Conservation (phyloP, 2,888 invertebrate species). For the Trichacis sp. region DNA sequence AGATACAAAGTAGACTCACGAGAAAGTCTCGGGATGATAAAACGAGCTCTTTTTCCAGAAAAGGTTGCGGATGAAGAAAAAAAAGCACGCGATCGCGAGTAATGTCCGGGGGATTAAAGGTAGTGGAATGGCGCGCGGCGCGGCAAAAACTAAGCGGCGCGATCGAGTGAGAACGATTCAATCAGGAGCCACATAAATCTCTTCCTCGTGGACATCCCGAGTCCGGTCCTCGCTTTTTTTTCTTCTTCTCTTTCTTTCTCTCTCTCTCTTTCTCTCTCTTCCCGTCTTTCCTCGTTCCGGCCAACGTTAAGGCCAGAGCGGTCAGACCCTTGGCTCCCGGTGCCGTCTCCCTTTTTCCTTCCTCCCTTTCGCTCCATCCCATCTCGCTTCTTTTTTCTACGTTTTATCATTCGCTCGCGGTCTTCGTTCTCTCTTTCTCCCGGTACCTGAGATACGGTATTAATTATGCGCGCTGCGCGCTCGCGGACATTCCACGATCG, state of each 20-base stretch:
- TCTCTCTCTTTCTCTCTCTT: conserved; percentile 43
- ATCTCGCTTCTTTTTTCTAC: too few relatives aligned
- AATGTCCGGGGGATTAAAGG: conserved; percentile 28
- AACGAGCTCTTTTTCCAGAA: conserved; percentile 1
- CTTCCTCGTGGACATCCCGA: conserved; percentile 66
- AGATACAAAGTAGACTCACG: conserved; percentile 1
- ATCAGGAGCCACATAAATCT: conserved; percentile 70
- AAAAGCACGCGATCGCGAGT: conserved; percentile 32
- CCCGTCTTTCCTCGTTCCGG: conserved; percentile 47
- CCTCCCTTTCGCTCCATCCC: conserved; percentile 21
- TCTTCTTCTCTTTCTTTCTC: conserved; percentile 10
- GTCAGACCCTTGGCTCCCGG: conserved; percentile 40
- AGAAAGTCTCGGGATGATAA: background rate
- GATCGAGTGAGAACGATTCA: conserved; percentile 70
- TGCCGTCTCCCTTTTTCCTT: conserved; percentile 13
- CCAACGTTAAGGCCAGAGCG: conserved; percentile 4
- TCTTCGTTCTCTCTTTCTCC: conserved; percentile 30
- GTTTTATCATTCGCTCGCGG: conserved; percentile 9
- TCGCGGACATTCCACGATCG: conserved; percentile 65
- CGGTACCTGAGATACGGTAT: conserved; percentile 51
- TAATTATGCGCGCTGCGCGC: conserved; percentile 67
- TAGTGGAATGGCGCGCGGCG: conserved; percentile 44
- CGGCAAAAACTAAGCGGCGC: conserved; percentile 67
- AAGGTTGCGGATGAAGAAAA: conserved; percentile 6
- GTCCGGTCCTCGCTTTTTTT: conserved; percentile 35